Percentiles rank a stretch among this genome's conserved stretches.
Conservation (phyloP, 2,113 vertebrate species). For the Meriones unguiculatus region DNA sequence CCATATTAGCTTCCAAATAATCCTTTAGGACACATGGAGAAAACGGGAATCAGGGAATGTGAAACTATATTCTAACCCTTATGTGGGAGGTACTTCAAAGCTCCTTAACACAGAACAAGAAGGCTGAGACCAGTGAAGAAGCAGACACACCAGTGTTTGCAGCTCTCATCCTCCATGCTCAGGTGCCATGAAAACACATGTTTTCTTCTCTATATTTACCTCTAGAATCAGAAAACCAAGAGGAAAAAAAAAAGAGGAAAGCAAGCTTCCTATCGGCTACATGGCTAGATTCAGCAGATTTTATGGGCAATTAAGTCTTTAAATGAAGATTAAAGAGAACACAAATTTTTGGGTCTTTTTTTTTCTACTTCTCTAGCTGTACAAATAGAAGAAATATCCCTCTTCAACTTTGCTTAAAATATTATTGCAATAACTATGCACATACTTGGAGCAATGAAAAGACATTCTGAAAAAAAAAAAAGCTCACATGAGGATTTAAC, state of each 20-base stretch:
- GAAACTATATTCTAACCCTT: background rate
- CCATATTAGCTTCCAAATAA: background rate
- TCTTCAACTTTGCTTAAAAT: slow-evolving; percentile 42
- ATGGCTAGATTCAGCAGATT: slow-evolving; percentile 61
- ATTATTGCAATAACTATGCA: slow-evolving; percentile 12
- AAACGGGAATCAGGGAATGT: background rate
- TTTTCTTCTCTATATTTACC: background rate
- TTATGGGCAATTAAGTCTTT: slow-evolving; percentile 58
- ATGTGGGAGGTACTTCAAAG: background rate
- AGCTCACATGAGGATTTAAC: slow-evolving; percentile 35
- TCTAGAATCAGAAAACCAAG: slow-evolving; percentile 52
- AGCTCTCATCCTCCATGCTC: background rate
- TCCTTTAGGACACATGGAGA: background rate
- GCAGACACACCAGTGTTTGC: background rate
- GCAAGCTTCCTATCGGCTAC: slow-evolving; percentile 50
- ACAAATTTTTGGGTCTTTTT: background rate
- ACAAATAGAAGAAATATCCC: slow-evolving; percentile 57
- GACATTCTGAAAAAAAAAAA: slow-evolving; percentile 40
- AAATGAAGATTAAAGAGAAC: slow-evolving; percentile 58
- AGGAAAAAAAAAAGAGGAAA: slow-evolving; percentile 26
- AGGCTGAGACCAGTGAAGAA: background rate
- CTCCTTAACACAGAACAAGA: background rate
- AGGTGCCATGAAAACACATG: background rate
- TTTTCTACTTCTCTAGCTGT: slow-evolving; percentile 7
- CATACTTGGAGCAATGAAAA: slow-evolving; percentile 7